A percentile compares a stretch with the other conserved stretches of the same genome.
Conservation (phyloP, 2,888 invertebrate species). For the Torymus tubicola region DNA sequence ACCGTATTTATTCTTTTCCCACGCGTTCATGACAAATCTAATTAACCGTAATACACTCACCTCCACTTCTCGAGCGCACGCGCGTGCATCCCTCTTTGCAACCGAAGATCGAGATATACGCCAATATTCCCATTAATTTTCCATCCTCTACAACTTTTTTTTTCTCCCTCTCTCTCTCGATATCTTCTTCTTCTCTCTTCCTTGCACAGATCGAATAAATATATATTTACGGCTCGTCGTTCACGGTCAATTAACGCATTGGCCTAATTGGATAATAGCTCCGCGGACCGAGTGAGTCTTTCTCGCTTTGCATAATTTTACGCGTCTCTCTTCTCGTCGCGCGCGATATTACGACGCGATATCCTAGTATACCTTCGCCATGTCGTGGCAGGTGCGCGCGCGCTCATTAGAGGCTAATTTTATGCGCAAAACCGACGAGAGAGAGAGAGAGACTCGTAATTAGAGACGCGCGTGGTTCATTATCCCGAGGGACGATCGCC, state of each 20-base stretch:
- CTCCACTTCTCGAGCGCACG: too few species aligned
- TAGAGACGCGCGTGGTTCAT: not conserved
- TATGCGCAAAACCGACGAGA: slow-evolving; percentile 10
- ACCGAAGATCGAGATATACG: too few species aligned
- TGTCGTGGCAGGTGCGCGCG: not conserved
- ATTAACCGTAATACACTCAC: too few species aligned
- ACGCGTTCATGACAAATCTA: too few species aligned
- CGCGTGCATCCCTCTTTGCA: too few species aligned
- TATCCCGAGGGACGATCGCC: not conserved
- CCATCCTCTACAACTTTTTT: too few species aligned
- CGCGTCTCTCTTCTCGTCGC: not conserved
- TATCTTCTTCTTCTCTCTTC: too few species aligned
- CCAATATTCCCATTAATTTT: too few species aligned
- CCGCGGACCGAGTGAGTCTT: not conserved
- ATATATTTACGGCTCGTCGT: too few species aligned
- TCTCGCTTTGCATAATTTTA: slow-evolving; percentile 30
- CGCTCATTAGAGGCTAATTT: slow-evolving; percentile 47
- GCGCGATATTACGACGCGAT: not conserved
- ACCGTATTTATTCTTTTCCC: too few species aligned
- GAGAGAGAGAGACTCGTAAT: slow-evolving; percentile 9
- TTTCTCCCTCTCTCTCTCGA: too few species aligned
- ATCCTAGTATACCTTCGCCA: not conserved
- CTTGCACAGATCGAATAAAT: too few species aligned
- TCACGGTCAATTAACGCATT: slow-evolving; percentile 24
- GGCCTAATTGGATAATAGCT: slow-evolving; percentile 44